phyloP scores from a whole-genome alignment of 2,797 vertebrate genomes.

The Betta splendens region DNA sequence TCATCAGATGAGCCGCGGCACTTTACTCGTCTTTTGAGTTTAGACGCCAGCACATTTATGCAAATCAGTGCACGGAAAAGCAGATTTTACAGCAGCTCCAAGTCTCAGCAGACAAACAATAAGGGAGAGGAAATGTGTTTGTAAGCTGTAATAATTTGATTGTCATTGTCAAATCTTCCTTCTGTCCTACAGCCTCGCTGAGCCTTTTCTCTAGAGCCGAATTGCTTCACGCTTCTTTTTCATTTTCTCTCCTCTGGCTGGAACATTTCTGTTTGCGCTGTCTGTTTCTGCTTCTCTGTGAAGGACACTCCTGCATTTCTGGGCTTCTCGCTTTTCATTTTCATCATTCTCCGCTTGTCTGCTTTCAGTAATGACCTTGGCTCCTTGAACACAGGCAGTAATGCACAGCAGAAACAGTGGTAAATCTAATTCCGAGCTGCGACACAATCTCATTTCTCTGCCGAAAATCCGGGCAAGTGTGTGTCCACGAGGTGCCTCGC shows the following conservation, averaged over 20 bases:
- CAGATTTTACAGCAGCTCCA: no score
- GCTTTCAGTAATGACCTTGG: conserved; percentile 18
- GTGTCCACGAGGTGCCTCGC: conserved; percentile 5
- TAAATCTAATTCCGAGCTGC: conserved; percentile 37
- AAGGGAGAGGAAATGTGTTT: no score
- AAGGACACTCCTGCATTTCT: background rate
- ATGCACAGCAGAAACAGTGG: conserved; percentile 6
- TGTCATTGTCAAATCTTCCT: no score
- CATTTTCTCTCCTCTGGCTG: background rate
- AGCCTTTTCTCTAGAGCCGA: no score
- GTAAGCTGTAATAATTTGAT: no score
- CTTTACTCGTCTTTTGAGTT: no score
- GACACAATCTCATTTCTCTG: conserved; percentile 23
- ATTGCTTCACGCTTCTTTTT: background rate
- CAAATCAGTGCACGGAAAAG: background rate
- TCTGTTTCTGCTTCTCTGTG: background rate
- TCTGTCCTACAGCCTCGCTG: background rate
- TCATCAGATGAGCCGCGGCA: no score
- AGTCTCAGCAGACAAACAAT: background rate
- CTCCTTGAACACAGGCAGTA: conserved; percentile 18
- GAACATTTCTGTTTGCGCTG: background rate
- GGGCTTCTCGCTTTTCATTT: background rate
- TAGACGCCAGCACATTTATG: no score
- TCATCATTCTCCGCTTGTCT: background rate
- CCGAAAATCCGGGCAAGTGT: conserved; percentile 1